Evolutionary conservation across 2,797 vertebrate genomes (phyloP).

Genomic region (Chiroxiphia lanceolata): DNA sequence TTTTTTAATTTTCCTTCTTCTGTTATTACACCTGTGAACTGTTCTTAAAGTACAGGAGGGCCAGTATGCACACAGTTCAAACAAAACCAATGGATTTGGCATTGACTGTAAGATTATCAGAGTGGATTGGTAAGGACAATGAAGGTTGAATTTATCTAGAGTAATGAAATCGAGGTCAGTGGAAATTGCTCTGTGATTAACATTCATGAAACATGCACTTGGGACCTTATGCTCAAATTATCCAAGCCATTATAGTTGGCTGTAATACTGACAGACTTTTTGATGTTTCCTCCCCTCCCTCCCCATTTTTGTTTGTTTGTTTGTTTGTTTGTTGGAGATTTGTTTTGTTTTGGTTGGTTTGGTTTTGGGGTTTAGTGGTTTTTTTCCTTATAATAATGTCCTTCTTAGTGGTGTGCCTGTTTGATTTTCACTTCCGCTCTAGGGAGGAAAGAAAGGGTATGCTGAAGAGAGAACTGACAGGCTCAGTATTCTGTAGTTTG

Average conservation of each 20-base stretch:
- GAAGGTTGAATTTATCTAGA: not conserved
- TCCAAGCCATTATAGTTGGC: accelerated
- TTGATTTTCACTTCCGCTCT: not conserved
- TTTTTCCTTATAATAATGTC: not conserved
- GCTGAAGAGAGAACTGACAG: not conserved
- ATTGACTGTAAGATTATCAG: not conserved
- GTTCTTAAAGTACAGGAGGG: not conserved
- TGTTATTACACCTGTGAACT: not conserved
- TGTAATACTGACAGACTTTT: accelerated
- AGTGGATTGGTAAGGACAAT: not conserved
- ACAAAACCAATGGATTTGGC: not conserved
- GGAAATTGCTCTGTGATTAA: not conserved
- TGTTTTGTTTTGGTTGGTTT: not conserved
- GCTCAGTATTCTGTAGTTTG: not conserved
- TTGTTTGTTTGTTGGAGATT: not conserved
- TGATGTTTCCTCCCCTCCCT: accelerated
- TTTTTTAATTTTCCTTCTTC: not conserved
- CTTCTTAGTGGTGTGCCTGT: not conserved
- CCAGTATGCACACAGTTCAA: not conserved
- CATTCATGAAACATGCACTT: not conserved
- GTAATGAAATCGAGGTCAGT: not conserved
- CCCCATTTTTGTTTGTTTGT: too few relatives aligned
- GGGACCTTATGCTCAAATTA: not conserved
- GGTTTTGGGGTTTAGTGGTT: not conserved
- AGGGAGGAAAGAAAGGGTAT: not conserved